Percentiles rank a stretch among this genome's conserved stretches.
These are phyloP conservation scores for Zonotrichia leucophrys DNA, from an alignment of 2,113 vertebrate genomes.

Conservation along the genomic window DNA sequence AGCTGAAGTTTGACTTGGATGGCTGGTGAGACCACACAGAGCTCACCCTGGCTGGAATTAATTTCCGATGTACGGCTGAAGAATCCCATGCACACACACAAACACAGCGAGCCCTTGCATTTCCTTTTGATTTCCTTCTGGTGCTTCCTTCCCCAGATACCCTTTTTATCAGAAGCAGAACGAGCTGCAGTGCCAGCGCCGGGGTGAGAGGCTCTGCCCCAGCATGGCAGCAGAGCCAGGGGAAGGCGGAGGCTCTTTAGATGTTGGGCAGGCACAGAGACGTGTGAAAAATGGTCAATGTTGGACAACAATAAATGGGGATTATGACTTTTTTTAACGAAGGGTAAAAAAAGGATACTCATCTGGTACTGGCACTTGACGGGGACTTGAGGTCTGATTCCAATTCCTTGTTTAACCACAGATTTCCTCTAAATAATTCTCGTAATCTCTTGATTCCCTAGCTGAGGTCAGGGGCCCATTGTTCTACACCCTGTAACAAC, in stretches of 20 bases:
- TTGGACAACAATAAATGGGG: slow-evolving; percentile 51
- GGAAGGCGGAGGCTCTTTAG: slow-evolving; percentile 22
- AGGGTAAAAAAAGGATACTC: slow-evolving; percentile 64
- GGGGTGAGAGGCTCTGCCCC: not conserved
- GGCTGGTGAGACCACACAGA: slow-evolving; percentile 70
- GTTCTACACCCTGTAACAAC: slow-evolving; percentile 69
- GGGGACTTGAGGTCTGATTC: slow-evolving; percentile 63
- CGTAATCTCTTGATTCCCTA: slow-evolving; percentile 64
- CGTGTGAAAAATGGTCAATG: slow-evolving; percentile 47
- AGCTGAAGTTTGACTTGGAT: slow-evolving; percentile 67
- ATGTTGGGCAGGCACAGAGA: slow-evolving; percentile 14
- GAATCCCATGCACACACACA: slow-evolving; percentile 31
- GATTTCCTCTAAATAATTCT: slow-evolving; percentile 71
- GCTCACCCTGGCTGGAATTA: slow-evolving; percentile 50
- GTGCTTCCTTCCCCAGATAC: slow-evolving; percentile 58
- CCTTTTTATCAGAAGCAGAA: slow-evolving; percentile 60
- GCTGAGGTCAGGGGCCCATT: slow-evolving; percentile 68
- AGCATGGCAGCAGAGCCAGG: not conserved
- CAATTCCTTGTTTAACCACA: slow-evolving; percentile 68
- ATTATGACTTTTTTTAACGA: not conserved
- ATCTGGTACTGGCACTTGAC: slow-evolving; percentile 65
- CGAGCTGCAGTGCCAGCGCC: not conserved
- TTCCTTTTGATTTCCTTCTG: slow-evolving; percentile 65
- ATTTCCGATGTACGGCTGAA: slow-evolving; percentile 51
- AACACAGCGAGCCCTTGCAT: slow-evolving; percentile 17